Base-by-base conservation (phyloP, 2,797 vertebrate genomes). In the Gymnocypris eckloni region DNA sequence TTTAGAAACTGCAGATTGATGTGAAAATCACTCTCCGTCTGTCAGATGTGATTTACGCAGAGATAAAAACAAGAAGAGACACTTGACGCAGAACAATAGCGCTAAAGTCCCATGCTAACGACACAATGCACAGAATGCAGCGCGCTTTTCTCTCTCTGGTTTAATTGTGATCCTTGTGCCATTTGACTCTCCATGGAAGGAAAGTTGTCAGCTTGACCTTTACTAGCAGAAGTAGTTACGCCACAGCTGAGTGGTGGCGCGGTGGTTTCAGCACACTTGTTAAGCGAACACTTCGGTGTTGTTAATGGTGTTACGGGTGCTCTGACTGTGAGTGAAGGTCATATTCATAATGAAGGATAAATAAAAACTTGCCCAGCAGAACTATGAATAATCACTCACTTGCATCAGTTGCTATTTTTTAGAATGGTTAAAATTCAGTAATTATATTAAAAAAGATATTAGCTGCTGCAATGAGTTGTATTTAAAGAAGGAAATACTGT, bases 131-230 rank as follows among this genome's bases (percentile, higher is more conserved):
- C 67, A 41, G 67, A 70, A 41, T 18, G 8, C 45, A 50, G 25
- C 28, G 12, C 0, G 50, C 0, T n/a, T n/a, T n/a, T n/a, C n/a
- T 52, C 6, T 64, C 59, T 41, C 45, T 52, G 72, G 45, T 41
- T 48, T 52, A 41, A 41, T 43, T 52, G 82, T 66, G 72, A 39
- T 66, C 71, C 64, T 75, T 52, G 79, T 39, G 48, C 15, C 4
- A 48, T 22, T 70, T 76, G 54, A 48, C 56, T 83, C 81, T 83
- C 41, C 20, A 33, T 15, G 43, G 72, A 45, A 52, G 43, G 43
- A n/a, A 50, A 37, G 56, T 48, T 67, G 73, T 69, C 59, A 28
- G 20, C 45, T 41, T 69, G 73, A 84, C 82, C 82, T 77, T 84
- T 67, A 12, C 73, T 37, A 8, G 48, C 67, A 56, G 67, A 15